Evolutionary conservation across 2,113 vertebrate genomes (phyloP).

Genomic region (Arenaria interpres): DNA sequence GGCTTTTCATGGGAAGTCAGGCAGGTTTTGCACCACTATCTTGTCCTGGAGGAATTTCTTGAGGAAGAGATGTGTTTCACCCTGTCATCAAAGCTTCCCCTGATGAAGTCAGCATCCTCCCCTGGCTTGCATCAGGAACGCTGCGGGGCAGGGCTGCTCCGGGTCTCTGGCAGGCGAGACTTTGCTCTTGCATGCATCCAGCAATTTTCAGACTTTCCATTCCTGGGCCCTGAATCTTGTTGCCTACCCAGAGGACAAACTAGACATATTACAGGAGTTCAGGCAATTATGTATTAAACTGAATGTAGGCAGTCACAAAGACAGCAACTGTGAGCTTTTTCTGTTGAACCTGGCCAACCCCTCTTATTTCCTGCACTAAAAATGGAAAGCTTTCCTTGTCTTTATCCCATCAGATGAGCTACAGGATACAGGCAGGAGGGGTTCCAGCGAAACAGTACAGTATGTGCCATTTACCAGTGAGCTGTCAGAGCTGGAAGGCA

Average conservation of each 20-base stretch:
- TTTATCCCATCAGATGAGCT: background rate
- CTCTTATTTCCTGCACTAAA: background rate
- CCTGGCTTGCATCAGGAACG: background rate
- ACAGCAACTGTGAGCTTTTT: background rate
- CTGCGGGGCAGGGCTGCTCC: background rate
- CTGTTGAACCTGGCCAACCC: background rate
- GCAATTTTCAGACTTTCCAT: background rate
- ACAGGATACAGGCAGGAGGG: background rate
- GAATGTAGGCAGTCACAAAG: background rate
- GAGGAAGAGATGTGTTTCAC: background rate
- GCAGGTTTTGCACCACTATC: background rate
- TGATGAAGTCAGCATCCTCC: background rate
- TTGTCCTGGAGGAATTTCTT: background rate
- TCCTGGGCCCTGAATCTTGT: background rate
- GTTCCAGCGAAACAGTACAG: background rate
- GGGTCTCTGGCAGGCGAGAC: background rate
- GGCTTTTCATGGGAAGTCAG: background rate
- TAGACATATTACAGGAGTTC: rapidly evolving
- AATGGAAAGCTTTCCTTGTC: background rate
- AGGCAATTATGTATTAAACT: background rate
- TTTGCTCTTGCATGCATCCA: background rate
- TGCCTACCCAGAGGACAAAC: background rate
- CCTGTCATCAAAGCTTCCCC: background rate
- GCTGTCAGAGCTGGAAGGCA: background rate
- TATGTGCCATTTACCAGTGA: background rate